Evolutionary conservation across 2,888 invertebrate genomes (phyloP), one percentile per base, ranked within the genome.

Genomic region (Microctonus aethiopoides): DNA sequence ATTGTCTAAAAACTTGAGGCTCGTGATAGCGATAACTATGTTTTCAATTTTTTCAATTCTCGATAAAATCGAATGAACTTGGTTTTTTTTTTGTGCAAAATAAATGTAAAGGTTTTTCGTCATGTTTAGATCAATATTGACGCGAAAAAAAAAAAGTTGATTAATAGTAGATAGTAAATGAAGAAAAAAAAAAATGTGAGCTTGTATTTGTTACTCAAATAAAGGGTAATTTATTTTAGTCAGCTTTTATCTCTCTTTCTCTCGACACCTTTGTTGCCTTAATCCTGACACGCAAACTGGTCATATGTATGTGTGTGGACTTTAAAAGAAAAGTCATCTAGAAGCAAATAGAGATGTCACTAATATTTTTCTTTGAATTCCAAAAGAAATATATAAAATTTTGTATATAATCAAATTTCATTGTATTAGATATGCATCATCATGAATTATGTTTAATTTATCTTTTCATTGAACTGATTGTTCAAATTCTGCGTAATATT

Each of bases 201-300:
- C 78, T 80, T 83, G 83, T 83, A 83, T 81, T 75, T 81, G 79
- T 77, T 78, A 76, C 74, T 81, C 77, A 74, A 82, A 83, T 82
- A 80, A 67, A 66, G 77, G 74, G 79, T 79, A 76, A 80, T 81
- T 80, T 80, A 81, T 82, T 80, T 81, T 82, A 78, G 80, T 74
- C 77, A 77, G 78, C 74, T 77, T 81, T 80, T 46, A 46, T 61
- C 61, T 81, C 78, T 79, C 78, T 80, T 81, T 78, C 74, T 79
- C 75, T 73, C 75, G 72, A 76, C 46, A 75, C 80, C 80, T 77
- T 73, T 64, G 51, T 70, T 41, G 79, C 80, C 78, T 81, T 75
- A 76, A 75, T 78, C 72, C 72, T 67, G 39, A 70, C 16, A 29
- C 57, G 16, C 29, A 32, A 32, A 57, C n/a, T 57, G 63, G 29